Evolutionary conservation across 2,797 vertebrate genomes (phyloP), one percentile per base, ranked within the genome.

Genomic region (Neosilurus mollespiculum): DNA sequence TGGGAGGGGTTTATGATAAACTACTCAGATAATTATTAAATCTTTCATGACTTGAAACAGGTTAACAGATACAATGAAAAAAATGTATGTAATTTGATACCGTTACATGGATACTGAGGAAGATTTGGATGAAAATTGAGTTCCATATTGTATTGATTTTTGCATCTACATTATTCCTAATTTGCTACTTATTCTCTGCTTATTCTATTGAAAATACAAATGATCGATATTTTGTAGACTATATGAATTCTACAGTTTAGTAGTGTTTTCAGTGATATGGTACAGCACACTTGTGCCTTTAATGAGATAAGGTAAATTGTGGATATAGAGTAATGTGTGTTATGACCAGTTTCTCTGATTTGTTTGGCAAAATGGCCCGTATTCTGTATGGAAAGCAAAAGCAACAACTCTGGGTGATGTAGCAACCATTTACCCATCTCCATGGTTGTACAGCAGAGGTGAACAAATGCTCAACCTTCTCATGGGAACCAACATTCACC

Each of bases 301-400:
- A 72, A 70, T 22, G 1, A 24, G 24, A 72, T 24, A 24, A 62
- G n/a, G 53, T 24, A 34, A 65, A 79, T 11, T 37, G 26, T 20
- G 34, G 61, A 7, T 67, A 15, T 16, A 59, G 10, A 15, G 56
- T 43, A 20, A 20, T 30, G 16, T 6, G 51, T 73, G 8, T 70
- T 70, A 53, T 76, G 73, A 72, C 59, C 30, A 18, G 24, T 30
- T 67, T 51, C 4, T 81, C 66, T 69, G 58, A 73, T 82, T 85
- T 77, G 80, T 73, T 66, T 64, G 51, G 80, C 34, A 81, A 78
- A 82, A 86, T 34, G 61, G 49, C 34, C 58, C 81, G 75, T 70
- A 51, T 18, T 78, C 56, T 56, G 49, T 53, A 43, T 37, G 10
- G 30, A 37, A 72, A 54, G 73, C 61, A 83, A n/a, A 51, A 59